Conservation (phyloP, 2,888 invertebrate species). For the Xestia ashworthii region DNA sequence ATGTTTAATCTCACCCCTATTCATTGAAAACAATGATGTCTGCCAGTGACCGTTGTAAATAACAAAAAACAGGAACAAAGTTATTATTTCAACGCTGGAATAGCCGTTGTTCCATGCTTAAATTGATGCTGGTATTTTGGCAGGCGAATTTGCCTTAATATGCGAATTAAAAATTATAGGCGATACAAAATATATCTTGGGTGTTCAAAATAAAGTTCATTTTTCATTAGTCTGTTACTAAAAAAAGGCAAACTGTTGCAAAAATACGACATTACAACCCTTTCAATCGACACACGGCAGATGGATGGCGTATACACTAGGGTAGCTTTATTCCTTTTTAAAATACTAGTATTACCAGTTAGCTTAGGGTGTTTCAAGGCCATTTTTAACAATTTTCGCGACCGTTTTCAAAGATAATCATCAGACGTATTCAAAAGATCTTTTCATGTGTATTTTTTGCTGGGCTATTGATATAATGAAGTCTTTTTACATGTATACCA, state of each 20-base stretch:
- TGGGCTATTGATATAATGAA: not conserved
- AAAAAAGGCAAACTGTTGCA: not conserved
- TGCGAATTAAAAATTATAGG: not conserved
- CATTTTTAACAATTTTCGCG: not conserved
- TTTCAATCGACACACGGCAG: not conserved
- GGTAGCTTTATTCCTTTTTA: not conserved
- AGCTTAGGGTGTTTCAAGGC: constrained; percentile 7
- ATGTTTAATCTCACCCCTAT: not conserved
- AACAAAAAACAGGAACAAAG: not conserved
- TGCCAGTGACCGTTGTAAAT: not conserved
- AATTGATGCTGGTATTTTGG: not conserved
- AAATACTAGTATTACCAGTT: constrained; percentile 7
- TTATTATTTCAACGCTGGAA: not conserved
- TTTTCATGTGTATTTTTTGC: constrained; percentile 6
- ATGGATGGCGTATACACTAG: not conserved
- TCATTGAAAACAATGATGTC: constrained; percentile 13
- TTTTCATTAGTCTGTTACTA: not conserved
- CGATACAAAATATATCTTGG: not conserved
- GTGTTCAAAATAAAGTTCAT: not conserved
- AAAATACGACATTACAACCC: constrained; percentile 2
- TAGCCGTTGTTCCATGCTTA: not conserved
- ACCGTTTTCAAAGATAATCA: constrained; percentile 6
- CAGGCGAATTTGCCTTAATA: not conserved
- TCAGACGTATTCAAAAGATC: not conserved
- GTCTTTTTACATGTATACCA: constrained; percentile 6